Percentiles rank a stretch among this genome's conserved stretches.
Conservation (phyloP, 2,888 invertebrate genomes). For the Shargacucullia verbasci region DNA sequence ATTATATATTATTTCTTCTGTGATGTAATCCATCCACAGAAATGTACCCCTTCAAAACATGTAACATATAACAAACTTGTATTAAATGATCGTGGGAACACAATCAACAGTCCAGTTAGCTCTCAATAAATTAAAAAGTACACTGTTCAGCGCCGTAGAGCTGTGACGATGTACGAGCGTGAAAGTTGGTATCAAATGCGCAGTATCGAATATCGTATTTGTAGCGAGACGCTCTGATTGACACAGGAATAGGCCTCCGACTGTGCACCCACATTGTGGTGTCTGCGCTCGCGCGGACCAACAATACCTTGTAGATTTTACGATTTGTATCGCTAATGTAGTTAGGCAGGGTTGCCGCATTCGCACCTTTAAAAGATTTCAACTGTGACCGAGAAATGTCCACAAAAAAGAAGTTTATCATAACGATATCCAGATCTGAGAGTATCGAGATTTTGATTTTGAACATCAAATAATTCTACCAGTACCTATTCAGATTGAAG, state of each 20-base stretch:
- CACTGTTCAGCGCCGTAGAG: conserved; percentile 28
- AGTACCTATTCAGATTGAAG: too few relatives aligned
- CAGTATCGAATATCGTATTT: conserved; percentile 56
- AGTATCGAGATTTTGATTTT: too few relatives aligned
- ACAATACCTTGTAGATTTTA: conserved; percentile 37
- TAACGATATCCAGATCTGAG: too few relatives aligned
- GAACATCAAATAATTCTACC: too few relatives aligned
- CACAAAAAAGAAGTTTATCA: too few relatives aligned
- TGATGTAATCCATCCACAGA: conserved; percentile 13
- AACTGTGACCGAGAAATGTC: too few relatives aligned
- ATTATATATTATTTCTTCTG: too few relatives aligned
- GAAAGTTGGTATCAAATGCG: conserved; percentile 64
- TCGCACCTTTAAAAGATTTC: too few relatives aligned
- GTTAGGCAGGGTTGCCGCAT: conserved; percentile 17
- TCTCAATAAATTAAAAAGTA: conserved; percentile 44
- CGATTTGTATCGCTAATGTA: conserved; percentile 32
- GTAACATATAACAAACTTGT: conserved; percentile 22
- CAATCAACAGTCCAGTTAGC: conserved; percentile 6
- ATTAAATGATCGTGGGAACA: conserved; percentile 48
- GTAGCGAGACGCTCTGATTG: conserved; percentile 64
- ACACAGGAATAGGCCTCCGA: conserved; percentile 52
- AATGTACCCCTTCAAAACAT: conserved; percentile 11
- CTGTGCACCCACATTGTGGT: conserved; percentile 32
- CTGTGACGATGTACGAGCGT: conserved; percentile 48
- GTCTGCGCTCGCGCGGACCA: conserved; percentile 26